phyloP scores from a whole-genome alignment of 2,113 vertebrate species.

The Galeopterus variegatus region DNA sequence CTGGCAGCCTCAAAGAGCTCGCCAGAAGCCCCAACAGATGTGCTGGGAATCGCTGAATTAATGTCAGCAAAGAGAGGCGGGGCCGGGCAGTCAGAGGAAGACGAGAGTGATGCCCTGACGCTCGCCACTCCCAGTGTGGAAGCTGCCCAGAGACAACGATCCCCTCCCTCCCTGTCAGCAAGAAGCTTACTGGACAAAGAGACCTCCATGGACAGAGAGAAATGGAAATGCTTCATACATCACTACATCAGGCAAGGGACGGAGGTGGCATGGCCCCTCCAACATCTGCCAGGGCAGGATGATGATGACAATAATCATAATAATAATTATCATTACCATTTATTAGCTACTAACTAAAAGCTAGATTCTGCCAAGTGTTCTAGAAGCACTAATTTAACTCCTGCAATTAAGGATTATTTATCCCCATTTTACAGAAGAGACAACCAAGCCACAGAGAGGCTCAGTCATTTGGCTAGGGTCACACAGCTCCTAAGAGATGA shows the following conservation, averaged over 20 bases:
- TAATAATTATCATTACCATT: fast-evolving
- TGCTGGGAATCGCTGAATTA: fast-evolving
- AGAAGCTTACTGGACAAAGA: background rate
- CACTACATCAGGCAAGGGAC: too few relatives aligned
- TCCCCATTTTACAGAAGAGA: background rate
- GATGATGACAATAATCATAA: fast-evolving
- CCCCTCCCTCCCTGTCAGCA: background rate
- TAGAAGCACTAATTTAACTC: background rate
- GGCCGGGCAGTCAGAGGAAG: background rate
- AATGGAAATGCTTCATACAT: background rate
- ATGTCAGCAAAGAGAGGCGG: background rate
- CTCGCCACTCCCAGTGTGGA: background rate
- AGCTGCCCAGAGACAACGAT: background rate
- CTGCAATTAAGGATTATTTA: background rate
- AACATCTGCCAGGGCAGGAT: background rate
- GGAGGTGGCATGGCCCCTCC: background rate
- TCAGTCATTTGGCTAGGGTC: background rate
- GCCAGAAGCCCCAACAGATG: background rate
- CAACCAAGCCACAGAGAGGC: background rate
- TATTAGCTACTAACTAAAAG: background rate
- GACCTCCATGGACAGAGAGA: background rate
- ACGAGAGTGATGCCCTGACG: too few relatives aligned
- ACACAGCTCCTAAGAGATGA: background rate
- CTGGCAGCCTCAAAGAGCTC: background rate
- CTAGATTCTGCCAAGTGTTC: background rate